phyloP scores from a whole-genome alignment of 1,140 invertebrate genomes.

The Diachasmimorpha longicaudata region DNA sequence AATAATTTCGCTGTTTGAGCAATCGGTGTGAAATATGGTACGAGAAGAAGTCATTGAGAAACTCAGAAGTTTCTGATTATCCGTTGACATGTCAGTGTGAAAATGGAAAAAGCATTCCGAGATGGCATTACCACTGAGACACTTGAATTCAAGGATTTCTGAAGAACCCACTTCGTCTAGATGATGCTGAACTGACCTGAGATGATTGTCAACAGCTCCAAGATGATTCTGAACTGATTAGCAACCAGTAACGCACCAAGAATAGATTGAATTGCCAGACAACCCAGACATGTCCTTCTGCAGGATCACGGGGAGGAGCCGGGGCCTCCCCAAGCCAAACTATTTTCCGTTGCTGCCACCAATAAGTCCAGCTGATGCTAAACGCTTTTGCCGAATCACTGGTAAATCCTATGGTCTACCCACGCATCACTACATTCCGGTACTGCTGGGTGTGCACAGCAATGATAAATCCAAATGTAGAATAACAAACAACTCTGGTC shows the following conservation, averaged over 20 bases:
- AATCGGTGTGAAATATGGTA: not conserved
- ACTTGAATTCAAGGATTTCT: not conserved
- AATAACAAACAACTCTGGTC: conserved; percentile 69
- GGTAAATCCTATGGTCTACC: conserved; percentile 79
- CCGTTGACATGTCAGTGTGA: not conserved
- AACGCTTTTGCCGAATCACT: conserved; percentile 80
- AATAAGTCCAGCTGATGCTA: conserved; percentile 80
- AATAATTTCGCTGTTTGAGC: conserved; percentile 4
- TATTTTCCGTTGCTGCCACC: conserved; percentile 83
- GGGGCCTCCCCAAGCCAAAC: conserved; percentile 80
- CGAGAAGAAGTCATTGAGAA: not conserved
- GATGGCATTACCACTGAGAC: not conserved
- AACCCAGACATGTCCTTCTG: conserved; percentile 71
- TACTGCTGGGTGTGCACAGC: conserved; percentile 68
- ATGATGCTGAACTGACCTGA: too few species aligned
- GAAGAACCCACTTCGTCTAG: too few species aligned
- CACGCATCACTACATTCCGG: conserved; percentile 81
- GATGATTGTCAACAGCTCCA: too few species aligned
- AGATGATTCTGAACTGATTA: too few species aligned
- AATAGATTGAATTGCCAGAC: not conserved
- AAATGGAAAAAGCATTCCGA: not conserved
- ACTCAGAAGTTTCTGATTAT: not conserved
- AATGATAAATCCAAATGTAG: conserved; percentile 68
- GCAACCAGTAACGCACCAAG: too few species aligned
- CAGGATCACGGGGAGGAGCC: conserved; percentile 80